A percentile compares a stretch with the other conserved stretches of the same genome.
Conservation (phyloP, 2,888 invertebrate species). For the Drosophila barbarae region DNA sequence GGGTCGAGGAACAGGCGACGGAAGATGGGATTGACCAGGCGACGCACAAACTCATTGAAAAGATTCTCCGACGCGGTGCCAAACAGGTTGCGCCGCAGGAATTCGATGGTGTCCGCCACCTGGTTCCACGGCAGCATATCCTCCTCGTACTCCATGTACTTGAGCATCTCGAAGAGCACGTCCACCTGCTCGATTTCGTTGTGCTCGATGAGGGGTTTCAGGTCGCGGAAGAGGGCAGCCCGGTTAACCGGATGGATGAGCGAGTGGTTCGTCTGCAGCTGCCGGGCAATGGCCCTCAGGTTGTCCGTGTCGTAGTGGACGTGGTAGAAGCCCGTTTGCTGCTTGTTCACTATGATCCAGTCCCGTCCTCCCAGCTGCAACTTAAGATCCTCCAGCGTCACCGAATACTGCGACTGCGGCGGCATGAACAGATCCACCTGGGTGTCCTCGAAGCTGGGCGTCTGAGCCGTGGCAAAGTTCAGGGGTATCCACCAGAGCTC, state of each 20-base stretch:
- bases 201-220: constrained; percentile 82
- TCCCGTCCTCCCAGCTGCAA: constrained; percentile 65
- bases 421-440: constrained; percentile 75
- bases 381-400: constrained; percentile 63
- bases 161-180: constrained; percentile 81
- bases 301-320: constrained; percentile 86
- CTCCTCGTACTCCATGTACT: constrained; percentile 83
- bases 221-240: constrained; percentile 92
- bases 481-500: constrained; percentile 78
- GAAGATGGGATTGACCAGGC: constrained; percentile 66
- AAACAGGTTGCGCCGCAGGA: constrained; percentile 59
- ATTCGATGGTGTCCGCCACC: constrained; percentile 77
- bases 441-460: constrained; percentile 68
- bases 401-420: constrained; percentile 61
- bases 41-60: constrained; percentile 69
- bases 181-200: constrained; percentile 82
- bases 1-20: constrained; percentile 42
- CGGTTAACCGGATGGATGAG: constrained; percentile 88
- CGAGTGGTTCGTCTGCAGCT: constrained; percentile 83
- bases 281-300: constrained; percentile 84
- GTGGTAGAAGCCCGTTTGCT: constrained; percentile 81
- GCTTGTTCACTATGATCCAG: constrained; percentile 78
- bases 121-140: constrained; percentile 86
- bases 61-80: constrained; percentile 60
- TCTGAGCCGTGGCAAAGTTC: constrained; percentile 73